Percentiles rank a stretch among this genome's conserved stretches.
These are phyloP conservation scores for Candoia aspera DNA, from an alignment of 2,113 vertebrate genomes.

Conservation along the genomic window DNA sequence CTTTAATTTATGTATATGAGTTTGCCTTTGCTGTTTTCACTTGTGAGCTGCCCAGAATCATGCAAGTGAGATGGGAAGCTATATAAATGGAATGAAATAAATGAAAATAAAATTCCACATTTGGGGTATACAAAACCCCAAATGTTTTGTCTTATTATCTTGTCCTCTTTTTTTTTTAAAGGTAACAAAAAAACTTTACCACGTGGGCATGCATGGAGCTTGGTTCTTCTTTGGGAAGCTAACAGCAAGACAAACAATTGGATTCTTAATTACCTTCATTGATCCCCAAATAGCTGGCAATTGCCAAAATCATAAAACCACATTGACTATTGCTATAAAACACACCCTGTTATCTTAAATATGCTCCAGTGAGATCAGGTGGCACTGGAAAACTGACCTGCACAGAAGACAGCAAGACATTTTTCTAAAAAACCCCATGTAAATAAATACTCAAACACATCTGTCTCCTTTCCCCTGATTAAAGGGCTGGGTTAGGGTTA, in stretches of 20 bases:
- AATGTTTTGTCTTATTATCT: neutral
- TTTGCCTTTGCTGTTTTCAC: neutral
- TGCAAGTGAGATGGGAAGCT: neutral
- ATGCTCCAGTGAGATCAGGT: neutral
- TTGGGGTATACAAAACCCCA: neutral
- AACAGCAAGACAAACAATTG: neutral
- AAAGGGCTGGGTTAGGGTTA: neutral
- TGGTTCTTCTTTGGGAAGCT: neutral
- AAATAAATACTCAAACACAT: neutral
- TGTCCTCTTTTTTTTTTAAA: neutral
- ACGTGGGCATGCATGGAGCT: neutral
- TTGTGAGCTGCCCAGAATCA: neutral
- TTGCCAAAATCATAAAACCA: neutral
- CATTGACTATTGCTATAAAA: neutral
- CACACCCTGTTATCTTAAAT: neutral
- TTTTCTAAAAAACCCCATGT: neutral
- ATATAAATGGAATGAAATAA: neutral
- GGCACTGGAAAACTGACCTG: neutral
- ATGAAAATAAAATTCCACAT: neutral
- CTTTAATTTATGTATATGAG: neutral
- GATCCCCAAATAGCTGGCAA: neutral
- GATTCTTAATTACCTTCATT: neutral
- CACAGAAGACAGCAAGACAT: neutral
- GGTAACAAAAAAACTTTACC: too few species aligned
- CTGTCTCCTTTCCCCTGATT: neutral